Evolutionary conservation across 2,113 vertebrate genomes (phyloP), one percentile per base, ranked within the genome.

Genomic region (Galbula dea): DNA sequence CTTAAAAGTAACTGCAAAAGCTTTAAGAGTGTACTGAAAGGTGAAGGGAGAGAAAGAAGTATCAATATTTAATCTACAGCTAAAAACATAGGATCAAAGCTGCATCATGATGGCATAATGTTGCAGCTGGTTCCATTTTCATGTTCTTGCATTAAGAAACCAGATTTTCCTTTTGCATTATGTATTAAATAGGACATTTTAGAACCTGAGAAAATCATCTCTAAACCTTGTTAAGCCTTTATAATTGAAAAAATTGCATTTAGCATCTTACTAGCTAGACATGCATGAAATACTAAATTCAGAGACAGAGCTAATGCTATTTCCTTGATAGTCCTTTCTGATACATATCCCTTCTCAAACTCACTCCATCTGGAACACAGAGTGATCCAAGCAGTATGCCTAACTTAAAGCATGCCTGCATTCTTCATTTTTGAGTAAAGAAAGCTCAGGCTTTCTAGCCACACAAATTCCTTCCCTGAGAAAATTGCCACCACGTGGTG

Each of bases 1-100:
- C 62, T 89, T 69, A 10, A 54, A 58, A 84, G 72, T 67, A 82
- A 91, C 63, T 77, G 65, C 81, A 82, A 84, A 74, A 90, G 77
- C 54, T 82, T 88, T 66, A 61, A 71, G 37, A 89, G 91, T 26
- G 29, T 34, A 29, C 30, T 80, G 67, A 88, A 90, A 84, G 74
- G 85, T 87, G 82, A 76, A 87, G 23, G 51, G 36, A 51, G n/a
- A 83, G 43, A 73, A 88, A 75, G 39, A 89, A 62, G 57, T 77
- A 97, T 92, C 87, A 97, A 91, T 96, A 96, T 96, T 97, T 97
- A 89, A 97, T 93, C 82, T 92, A 46, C 82, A 83, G 43, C 85
- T 94, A 91, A 95, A 96, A 94, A 94, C 29, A 72, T 39, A 93
- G 61, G 90, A 65, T 72, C 66, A 83, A 92, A 86, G 78, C 82